These are phyloP conservation scores for Trissolcus brochymenae DNA, from an alignment of 2,888 invertebrate genomes.

Conservation along the genomic window DNA sequence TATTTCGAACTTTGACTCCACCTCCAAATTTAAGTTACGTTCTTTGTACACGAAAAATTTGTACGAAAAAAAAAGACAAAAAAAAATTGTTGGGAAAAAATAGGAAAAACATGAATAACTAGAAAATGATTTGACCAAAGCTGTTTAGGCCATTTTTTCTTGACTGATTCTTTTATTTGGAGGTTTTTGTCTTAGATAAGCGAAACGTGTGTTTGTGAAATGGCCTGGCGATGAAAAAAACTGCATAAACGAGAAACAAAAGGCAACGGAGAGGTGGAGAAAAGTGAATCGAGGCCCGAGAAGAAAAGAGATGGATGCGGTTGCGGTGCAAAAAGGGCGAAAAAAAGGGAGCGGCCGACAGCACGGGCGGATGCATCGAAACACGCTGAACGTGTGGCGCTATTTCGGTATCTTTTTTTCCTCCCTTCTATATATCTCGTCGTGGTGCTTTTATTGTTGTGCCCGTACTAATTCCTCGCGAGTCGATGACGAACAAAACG, in stretches of 20 bases:
- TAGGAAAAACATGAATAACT: not conserved
- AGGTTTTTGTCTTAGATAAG: constrained; percentile 41
- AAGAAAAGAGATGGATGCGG: constrained; percentile 44
- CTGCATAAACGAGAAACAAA: constrained; percentile 8
- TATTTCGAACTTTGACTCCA: too few species aligned
- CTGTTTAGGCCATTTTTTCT: too few species aligned
- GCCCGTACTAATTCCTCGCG: constrained; percentile 74
- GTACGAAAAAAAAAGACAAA: too few species aligned
- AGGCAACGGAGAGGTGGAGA: not conserved
- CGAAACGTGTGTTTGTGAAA: constrained; percentile 36
- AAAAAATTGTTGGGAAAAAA: not conserved
- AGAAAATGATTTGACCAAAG: too few species aligned
- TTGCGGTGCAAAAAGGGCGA: constrained; percentile 42
- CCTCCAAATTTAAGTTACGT: too few species aligned
- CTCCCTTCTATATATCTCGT: constrained; percentile 62
- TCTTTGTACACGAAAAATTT: too few species aligned
- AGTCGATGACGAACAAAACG: constrained; percentile 53
- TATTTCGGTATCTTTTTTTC: constrained; percentile 70
- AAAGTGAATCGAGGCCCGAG: constrained; percentile 22
- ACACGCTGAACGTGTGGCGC: constrained; percentile 76
- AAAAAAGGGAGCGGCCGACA: constrained; percentile 69
- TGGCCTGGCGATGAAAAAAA: constrained; percentile 9
- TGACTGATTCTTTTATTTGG: too few species aligned
- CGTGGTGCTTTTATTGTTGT: constrained; percentile 72
- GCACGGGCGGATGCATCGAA: constrained; percentile 74